Base-by-base conservation (phyloP, 2,888 invertebrate genomes). In the Volucella inflata region DNA sequence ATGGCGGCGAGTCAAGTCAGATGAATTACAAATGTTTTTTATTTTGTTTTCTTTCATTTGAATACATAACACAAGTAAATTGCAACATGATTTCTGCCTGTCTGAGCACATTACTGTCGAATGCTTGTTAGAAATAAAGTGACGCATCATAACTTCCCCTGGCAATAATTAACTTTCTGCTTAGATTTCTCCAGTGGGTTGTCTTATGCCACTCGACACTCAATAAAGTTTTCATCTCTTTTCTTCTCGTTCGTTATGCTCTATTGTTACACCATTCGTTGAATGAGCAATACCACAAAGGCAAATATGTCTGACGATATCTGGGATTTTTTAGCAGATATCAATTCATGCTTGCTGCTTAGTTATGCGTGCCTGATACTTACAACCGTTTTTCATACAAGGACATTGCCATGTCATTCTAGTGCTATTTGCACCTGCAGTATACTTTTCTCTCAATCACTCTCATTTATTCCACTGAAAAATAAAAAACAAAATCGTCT, bases 331-430 rank as follows among this genome's bases (percentile, higher is more conserved):
- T 12, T 38, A 68, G n/a, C 12, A 36, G 10, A 16, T 16, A 14
- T 46, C 60, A 68, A 21, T 21, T 21, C 21, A 3, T 3, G 30
- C 70, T 44, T 87, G 84, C 75, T 78, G 46, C 11, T 6, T 65
- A 6, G 64, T 88, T 83, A 88, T 92, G 91, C 57, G 88, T 88
- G 87, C 92, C 91, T 89, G 88, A 87, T 89, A 88, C 71, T 81
- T 75, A 88, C 90, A 91, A 91, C 91, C 89, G 91, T 92, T 91
- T 91, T 91, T 91, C 91, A 90, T 90, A 90, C 92, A 91, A 92
- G 92, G 91, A 92, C 91, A 91, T 91, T 92, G 91, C 89, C 91
- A 90, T 90, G 88, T 87, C 89, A 85, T 88, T 87, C 74, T 57
- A 53, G 68, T 75, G 76, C 59, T 50, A 40, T 55, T 21, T 72